Percentiles rank a stretch among this genome's conserved stretches.
phyloP scores from a whole-genome alignment of 2,888 invertebrate species.

The Eulithis prunata region DNA sequence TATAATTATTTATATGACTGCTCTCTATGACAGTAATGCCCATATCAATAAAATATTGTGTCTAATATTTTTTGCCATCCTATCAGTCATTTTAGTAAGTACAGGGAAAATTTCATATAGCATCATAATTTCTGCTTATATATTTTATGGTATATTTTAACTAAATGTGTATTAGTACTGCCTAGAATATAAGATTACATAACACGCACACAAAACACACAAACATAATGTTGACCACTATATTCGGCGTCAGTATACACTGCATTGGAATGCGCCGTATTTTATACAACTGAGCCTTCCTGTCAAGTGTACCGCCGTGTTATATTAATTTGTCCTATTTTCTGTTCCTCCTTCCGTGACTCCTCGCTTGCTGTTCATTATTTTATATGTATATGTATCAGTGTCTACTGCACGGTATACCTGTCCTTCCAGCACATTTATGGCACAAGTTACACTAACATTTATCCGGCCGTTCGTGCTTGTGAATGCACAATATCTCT shows the following conservation, averaged over 20 bases:
- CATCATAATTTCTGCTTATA: slow-evolving; percentile 21
- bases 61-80: slow-evolving; percentile 55
- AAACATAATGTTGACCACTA: slow-evolving; percentile 55
- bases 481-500: slow-evolving; percentile 78
- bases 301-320: slow-evolving; percentile 68
- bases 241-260: slow-evolving; percentile 68
- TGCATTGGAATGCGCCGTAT: slow-evolving; percentile 76
- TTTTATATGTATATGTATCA: slow-evolving; percentile 65
- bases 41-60: slow-evolving; percentile 28
- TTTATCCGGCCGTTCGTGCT: slow-evolving; percentile 76
- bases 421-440: slow-evolving; percentile 78
- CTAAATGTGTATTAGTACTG: slow-evolving; percentile 54
- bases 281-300: slow-evolving; percentile 69
- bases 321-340: slow-evolving; percentile 64
- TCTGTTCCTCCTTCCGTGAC: slow-evolving; percentile 67
- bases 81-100: slow-evolving; percentile 24
- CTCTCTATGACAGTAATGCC: slow-evolving; percentile 53
- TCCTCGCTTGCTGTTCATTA: slow-evolving; percentile 79
- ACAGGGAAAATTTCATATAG: slow-evolving; percentile 9
- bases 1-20: slow-evolving; percentile 32
- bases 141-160: slow-evolving; percentile 19
- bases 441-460: slow-evolving; percentile 73
- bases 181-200: slow-evolving; percentile 48
- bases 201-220: slow-evolving; percentile 53
- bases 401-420: slow-evolving; percentile 80